Base-by-base conservation (phyloP, 2,797 vertebrate genomes). In the Halcyon badia region DNA sequence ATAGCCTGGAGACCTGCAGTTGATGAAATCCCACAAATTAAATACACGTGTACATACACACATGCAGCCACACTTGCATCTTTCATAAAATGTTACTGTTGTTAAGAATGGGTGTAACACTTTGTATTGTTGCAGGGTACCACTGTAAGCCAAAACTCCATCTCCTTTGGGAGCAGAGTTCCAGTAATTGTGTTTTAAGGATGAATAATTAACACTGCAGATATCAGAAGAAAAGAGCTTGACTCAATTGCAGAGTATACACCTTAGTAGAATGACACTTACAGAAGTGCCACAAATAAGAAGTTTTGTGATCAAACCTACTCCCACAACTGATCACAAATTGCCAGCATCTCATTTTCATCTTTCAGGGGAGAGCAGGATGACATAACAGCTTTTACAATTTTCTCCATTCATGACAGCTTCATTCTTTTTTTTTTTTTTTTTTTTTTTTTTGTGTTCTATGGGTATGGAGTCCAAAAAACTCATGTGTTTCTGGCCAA, bases 131-230 rank as follows among this genome's bases (percentile, higher is more conserved):
- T 94, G 68, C 51, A 91, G 31, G 11, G 28, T 75, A 64, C 10
- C 49, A 42, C 26, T 57, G 12, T 78, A 65, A 91, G 61, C 14
- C 52, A 88, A 90, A 66, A 8, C 19, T 85, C 35, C 48, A 0
- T 39, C 24, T 89, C 35, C 54, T 60, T 56, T 52, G 77, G 41
- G 60, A 84, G 35, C 20, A 84, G 54, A 78, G 22, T 48, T 80
- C 76, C 65, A 92, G 76, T 54, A 89, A 78, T 17, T 69, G 31
- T 79, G 10, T 52, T 88, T 69, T 3, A 1, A 60, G 39, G 42
- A 76, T 90, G 88, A 95, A 94, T 91, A 84, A 84, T 90, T 93
- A 90, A 83, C 72, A 82, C 65, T 83, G 91, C 57, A 78, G 49
- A 25, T 81, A 94, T 68, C 54, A 83, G 80, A 88, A 69, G 41